Percentiles rank a stretch among this genome's conserved stretches.
These are phyloP conservation scores for Protophormia terraenovae DNA, from an alignment of 2,888 invertebrate species.

Conservation along the genomic window DNA sequence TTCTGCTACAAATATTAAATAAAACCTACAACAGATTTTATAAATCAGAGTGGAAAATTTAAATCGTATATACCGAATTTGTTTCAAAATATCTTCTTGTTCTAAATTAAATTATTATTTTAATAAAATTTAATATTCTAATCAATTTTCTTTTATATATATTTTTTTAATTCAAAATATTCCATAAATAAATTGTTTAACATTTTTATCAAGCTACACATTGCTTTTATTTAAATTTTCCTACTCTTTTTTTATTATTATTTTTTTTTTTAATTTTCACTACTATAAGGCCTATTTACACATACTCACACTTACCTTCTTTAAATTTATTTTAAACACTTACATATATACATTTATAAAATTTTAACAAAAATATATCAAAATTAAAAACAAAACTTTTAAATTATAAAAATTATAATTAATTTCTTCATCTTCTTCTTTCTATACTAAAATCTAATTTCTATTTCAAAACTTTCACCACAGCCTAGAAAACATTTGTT, in stretches of 20 bases:
- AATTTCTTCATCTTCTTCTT: background rate
- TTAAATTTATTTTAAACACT: background rate
- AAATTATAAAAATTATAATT: background rate
- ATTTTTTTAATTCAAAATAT: background rate
- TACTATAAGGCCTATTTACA: conserved; percentile 65
- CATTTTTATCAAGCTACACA: conserved; percentile 19
- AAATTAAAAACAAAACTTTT: background rate
- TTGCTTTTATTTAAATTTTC: conserved; percentile 5
- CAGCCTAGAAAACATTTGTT: conserved; percentile 43
- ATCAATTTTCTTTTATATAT: background rate
- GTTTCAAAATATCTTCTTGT: background rate
- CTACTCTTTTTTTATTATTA: conserved; percentile 13
- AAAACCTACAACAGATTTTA: too few species aligned
- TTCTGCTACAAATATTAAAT: too few species aligned
- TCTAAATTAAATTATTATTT: background rate
- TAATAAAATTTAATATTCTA: background rate
- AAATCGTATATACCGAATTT: background rate
- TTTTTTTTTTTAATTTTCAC: background rate
- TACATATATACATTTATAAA: conserved; percentile 26
- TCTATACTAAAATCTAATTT: background rate
- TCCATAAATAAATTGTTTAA: conserved; percentile 6
- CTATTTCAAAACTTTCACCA: conserved; percentile 60
- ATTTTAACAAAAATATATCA: too few species aligned
- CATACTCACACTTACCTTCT: conserved; percentile 14
- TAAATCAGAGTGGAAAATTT: background rate